Base-by-base conservation (phyloP, 1,140 invertebrate genomes). In the Drosophila busckii region DNA sequence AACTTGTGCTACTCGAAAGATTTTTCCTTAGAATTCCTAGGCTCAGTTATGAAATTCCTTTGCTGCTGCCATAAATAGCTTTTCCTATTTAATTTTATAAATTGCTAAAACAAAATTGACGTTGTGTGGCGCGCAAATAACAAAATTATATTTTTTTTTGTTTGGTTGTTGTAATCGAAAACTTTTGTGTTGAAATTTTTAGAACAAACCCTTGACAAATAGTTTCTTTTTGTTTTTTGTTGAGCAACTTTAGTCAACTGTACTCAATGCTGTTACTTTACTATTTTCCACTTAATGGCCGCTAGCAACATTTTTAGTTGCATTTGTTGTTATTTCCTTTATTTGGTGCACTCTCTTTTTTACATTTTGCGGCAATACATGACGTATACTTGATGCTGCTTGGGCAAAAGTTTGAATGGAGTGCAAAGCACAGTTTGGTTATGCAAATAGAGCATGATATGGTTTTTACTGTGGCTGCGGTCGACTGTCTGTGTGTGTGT, bases 401-500 rank as follows among this genome's bases (percentile, higher is more conserved):
- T 54, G 31, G 22, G 41, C 29, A 42, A 54, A 65, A 65, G 35
- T 61, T 65, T 61, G 23, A 54, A 65, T 61, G 29, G 29, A 61
- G 46, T 59, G 54, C 37, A 58, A 42, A 50, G 54, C 37, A 50
- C 46, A 53, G 61, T 65, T 55, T 41, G 49, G 56, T 31, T 61
- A 55, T 65, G 56, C 49, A 65, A 65, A 65, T 54, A 61, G 49
- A 38, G 37, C 42, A 61, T 61, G 49, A 65, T 61, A 61, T 55
- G 23, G 35, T 65, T 54, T 60, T 55, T 60, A 41, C 29, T 48
- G 40, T 38, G 49, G 56, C 32, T 60, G 49, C 20, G 49, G 56
- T 46, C 26, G 16, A 25, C 8, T 37, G 7, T 23, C 2, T 22
- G 15, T 15, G 4, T 16, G 10, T 3, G 19, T 20, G n/a, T 32